A percentile compares a stretch with the other conserved stretches of the same genome.
phyloP scores from a whole-genome alignment of 2,888 invertebrate genomes.

The Conistra vaccinii region DNA sequence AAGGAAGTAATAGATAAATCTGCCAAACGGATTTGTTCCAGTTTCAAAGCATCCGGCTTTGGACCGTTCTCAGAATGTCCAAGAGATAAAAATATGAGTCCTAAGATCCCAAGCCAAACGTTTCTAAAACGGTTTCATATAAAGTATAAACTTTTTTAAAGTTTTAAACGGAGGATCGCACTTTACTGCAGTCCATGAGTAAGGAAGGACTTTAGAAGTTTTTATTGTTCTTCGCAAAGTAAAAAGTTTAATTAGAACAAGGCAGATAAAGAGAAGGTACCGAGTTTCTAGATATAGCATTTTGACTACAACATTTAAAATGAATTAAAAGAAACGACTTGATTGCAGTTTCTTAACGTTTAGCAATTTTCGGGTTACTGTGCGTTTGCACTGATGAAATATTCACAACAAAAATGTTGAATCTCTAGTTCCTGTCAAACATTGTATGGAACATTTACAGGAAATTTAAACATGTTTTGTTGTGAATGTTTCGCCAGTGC shows the following conservation, averaged over 20 bases:
- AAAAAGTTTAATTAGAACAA: constrained; percentile 54
- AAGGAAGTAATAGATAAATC: constrained; percentile 45
- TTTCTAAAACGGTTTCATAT: constrained; percentile 47
- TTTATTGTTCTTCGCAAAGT: constrained; percentile 54
- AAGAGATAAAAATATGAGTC: constrained; percentile 50
- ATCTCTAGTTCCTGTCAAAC: too few species aligned
- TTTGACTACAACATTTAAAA: constrained; percentile 25
- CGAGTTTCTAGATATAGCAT: constrained; percentile 34
- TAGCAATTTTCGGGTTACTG: neutral
- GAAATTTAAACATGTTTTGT: too few species aligned
- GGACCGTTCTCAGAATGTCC: constrained; percentile 29
- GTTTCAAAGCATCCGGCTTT: constrained; percentile 42
- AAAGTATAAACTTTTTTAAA: constrained; percentile 49
- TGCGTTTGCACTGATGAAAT: too few species aligned
- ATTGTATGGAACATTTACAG: too few species aligned
- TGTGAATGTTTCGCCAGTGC: too few species aligned
- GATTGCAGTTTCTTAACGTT: neutral
- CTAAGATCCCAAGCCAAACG: constrained; percentile 48
- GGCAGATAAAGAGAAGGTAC: constrained; percentile 37
- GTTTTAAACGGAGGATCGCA: constrained; percentile 41
- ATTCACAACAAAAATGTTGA: too few species aligned
- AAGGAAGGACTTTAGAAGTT: constrained; percentile 43
- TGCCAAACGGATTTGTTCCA: constrained; percentile 51
- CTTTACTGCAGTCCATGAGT: constrained; percentile 48
- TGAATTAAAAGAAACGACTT: constrained; percentile 4